Evolutionary conservation across 1,140 invertebrate species (phyloP).

Genomic region (Drosophila guanche): DNA sequence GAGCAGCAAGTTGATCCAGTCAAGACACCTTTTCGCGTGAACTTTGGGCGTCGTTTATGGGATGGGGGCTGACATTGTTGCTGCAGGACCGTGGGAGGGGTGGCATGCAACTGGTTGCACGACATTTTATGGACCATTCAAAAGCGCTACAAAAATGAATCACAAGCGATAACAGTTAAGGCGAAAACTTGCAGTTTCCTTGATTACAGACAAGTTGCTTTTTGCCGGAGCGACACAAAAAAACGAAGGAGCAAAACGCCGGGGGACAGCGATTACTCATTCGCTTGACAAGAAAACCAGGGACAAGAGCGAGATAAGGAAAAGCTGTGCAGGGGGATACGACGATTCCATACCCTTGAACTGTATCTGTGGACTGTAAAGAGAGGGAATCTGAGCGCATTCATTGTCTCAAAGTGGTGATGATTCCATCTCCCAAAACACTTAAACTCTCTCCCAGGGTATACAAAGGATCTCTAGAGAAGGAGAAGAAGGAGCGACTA

Average conservation of each 20-base stretch:
- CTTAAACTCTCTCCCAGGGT: not conserved
- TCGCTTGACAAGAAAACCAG: slow-evolving; percentile 20
- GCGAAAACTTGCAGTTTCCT: slow-evolving; percentile 55
- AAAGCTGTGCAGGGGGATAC: too few relatives aligned
- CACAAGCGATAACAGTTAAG: slow-evolving; percentile 65
- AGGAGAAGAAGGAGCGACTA: slow-evolving; percentile 1
- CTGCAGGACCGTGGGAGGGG: not conserved
- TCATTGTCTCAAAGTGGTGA: too few relatives aligned
- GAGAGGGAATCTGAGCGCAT: too few relatives aligned
- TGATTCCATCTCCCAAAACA: too few relatives aligned
- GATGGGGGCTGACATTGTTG: slow-evolving; percentile 27
- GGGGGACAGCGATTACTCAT: slow-evolving; percentile 46
- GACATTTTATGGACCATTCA: slow-evolving; percentile 65
- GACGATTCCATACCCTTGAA: not conserved
- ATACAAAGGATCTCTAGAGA: too few relatives aligned
- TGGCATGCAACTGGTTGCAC: slow-evolving; percentile 69
- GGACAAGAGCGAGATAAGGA: not conserved
- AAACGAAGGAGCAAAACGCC: too few relatives aligned
- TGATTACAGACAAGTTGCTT: slow-evolving; percentile 62
- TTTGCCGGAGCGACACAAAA: not conserved
- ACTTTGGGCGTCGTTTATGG: slow-evolving; percentile 43
- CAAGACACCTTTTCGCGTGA: slow-evolving; percentile 29
- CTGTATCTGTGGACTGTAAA: too few relatives aligned
- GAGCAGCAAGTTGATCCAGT: slow-evolving; percentile 28
- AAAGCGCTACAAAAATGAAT: slow-evolving; percentile 66